A percentile compares a stretch with the other conserved stretches of the same genome.
Evolutionary conservation across 2,888 invertebrate species (phyloP).

Genomic region (Gryllus longicercus): DNA sequence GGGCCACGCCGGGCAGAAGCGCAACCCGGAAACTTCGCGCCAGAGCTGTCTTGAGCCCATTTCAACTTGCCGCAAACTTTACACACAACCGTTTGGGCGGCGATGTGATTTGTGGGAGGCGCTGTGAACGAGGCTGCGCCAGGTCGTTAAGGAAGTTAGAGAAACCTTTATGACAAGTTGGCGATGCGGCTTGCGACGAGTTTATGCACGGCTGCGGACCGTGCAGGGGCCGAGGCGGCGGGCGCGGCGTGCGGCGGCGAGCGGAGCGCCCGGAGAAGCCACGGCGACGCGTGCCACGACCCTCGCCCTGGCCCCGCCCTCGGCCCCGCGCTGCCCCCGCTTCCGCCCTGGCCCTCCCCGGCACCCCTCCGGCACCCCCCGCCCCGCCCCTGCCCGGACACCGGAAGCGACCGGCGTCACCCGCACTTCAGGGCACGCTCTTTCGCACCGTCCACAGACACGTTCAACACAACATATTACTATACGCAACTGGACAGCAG

Average conservation of each 20-base stretch:
- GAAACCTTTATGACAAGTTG: slow-evolving; percentile 17
- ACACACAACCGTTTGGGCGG: slow-evolving; percentile 1
- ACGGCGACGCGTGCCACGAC: no score
- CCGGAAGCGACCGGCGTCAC: background rate
- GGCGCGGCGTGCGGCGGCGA: background rate
- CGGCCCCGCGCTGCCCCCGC: no score
- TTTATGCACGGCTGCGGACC: background rate
- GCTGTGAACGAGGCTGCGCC: background rate
- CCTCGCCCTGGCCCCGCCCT: no score
- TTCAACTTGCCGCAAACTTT: slow-evolving; percentile 17
- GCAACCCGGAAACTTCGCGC: background rate
- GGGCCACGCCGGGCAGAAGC: slow-evolving; percentile 17
- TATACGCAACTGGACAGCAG: no score
- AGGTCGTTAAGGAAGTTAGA: slow-evolving; percentile 17
- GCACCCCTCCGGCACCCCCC: background rate
- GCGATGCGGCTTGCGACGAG: slow-evolving; percentile 17
- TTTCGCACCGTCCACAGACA: no score
- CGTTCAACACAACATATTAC: no score
- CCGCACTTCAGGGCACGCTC: no score
- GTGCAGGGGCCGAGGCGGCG: background rate
- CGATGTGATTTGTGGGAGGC: slow-evolving; percentile 17
- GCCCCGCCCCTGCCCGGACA: background rate
- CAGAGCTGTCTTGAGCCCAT: slow-evolving; percentile 8
- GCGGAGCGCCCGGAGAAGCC: background rate
- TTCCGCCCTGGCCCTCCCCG: background rate